phyloP scores from a whole-genome alignment of 1,140 invertebrate genomes.

The Cyclina sinensis region DNA sequence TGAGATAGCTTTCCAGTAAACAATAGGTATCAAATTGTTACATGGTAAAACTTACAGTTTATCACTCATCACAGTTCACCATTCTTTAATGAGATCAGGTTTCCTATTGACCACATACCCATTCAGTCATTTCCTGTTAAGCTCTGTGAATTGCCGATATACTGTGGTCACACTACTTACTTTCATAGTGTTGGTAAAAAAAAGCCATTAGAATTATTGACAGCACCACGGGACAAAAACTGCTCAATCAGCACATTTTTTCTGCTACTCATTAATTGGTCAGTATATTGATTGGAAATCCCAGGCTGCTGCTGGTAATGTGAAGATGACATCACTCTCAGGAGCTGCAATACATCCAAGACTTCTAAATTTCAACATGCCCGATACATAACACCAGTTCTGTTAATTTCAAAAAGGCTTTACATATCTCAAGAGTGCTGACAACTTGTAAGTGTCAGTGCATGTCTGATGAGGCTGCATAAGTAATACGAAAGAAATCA shows the following conservation, averaged over 20 bases:
- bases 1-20: neutral
- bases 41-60: neutral
- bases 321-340: neutral
- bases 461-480: too few species aligned
- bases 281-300: conserved; percentile 4
- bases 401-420: too few species aligned
- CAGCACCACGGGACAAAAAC: conserved; percentile 14
- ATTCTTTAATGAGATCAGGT: neutral
- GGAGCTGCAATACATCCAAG: neutral
- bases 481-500: too few species aligned
- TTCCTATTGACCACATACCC: neutral
- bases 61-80: neutral
- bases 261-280: conserved; percentile 13
- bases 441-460: too few species aligned
- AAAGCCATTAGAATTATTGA: conserved; percentile 9
- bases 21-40: neutral
- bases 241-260: conserved; percentile 10
- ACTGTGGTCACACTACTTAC: neutral
- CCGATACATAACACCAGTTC: too few species aligned
- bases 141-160: neutral
- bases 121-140: neutral
- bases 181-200: conserved; percentile 2
- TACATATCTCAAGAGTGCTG: too few species aligned
- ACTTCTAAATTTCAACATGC: neutral
- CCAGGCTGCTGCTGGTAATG: neutral